Evolutionary conservation across 2,888 invertebrate genomes (phyloP).

Genomic region (Morinoia aosen): DNA sequence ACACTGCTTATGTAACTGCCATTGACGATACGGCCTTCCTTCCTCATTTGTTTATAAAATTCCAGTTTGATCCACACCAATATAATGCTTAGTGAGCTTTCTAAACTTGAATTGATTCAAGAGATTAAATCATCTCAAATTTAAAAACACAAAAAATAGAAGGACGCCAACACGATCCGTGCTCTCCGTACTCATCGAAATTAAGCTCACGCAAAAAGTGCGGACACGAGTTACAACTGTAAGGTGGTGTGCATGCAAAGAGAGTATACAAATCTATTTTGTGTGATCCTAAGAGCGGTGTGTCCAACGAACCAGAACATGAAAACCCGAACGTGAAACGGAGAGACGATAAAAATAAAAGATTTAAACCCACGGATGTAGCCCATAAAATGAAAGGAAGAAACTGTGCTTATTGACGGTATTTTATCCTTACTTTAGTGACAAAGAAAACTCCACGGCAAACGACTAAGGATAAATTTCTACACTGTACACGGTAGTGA

Average conservation of each 20-base stretch:
- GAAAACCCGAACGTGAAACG: neutral
- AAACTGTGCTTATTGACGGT: neutral
- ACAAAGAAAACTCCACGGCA: neutral
- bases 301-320: neutral
- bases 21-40: neutral
- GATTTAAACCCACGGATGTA: neutral
- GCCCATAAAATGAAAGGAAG: neutral
- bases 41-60: neutral
- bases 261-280: neutral
- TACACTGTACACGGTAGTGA: neutral
- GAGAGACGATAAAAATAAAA: neutral
- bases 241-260: neutral
- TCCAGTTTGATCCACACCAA: too few species aligned
- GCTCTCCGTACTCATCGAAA: too few species aligned
- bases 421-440: neutral
- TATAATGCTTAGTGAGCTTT: too few species aligned
- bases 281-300: neutral
- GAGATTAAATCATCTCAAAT: too few species aligned
- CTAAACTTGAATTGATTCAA: too few species aligned
- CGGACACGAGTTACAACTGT: neutral
- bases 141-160: neutral
- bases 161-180: neutral
- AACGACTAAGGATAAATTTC: neutral
- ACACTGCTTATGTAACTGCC: too few species aligned
- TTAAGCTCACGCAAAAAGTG: neutral